Evolutionary conservation across 2,113 vertebrate species (phyloP).

Genomic region (Amphiprion ocellaris): DNA sequence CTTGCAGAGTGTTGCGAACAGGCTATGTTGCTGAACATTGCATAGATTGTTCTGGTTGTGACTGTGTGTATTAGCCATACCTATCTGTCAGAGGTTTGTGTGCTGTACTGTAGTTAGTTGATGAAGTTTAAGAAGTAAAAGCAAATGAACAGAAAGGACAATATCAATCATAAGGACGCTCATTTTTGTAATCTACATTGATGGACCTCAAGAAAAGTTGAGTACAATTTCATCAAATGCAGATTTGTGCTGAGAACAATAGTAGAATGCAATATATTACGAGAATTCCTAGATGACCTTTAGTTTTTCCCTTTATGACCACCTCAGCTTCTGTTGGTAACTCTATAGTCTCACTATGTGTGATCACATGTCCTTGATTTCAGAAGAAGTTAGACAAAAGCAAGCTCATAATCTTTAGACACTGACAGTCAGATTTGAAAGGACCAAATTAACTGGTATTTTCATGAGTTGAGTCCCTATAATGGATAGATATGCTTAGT

Average conservation of each 20-base stretch:
- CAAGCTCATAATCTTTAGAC: neutral
- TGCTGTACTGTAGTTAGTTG: neutral
- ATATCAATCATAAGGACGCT: constrained; percentile 15
- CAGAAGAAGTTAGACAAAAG: neutral
- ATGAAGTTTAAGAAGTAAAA: constrained; percentile 17
- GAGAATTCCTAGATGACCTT: constrained; percentile 19
- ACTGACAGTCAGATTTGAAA: too few species aligned
- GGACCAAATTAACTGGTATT: too few species aligned
- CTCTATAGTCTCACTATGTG: neutral
- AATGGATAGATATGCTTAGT: too few species aligned
- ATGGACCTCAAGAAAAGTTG: neutral
- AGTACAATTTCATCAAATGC: constrained; percentile 14
- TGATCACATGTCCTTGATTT: neutral
- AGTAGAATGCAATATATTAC: neutral
- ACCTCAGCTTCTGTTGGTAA: neutral
- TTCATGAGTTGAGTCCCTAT: too few species aligned
- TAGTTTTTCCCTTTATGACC: neutral
- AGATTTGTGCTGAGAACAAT: constrained; percentile 19
- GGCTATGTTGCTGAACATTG: neutral
- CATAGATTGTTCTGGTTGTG: neutral
- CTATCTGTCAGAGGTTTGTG: neutral
- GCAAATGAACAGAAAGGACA: constrained; percentile 6
- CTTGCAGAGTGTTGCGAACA: constrained; percentile 14
- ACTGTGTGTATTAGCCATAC: neutral
- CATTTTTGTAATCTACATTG: neutral